phyloP scores from a whole-genome alignment of 2,888 invertebrate genomes.

The Achlya flavicornis region DNA sequence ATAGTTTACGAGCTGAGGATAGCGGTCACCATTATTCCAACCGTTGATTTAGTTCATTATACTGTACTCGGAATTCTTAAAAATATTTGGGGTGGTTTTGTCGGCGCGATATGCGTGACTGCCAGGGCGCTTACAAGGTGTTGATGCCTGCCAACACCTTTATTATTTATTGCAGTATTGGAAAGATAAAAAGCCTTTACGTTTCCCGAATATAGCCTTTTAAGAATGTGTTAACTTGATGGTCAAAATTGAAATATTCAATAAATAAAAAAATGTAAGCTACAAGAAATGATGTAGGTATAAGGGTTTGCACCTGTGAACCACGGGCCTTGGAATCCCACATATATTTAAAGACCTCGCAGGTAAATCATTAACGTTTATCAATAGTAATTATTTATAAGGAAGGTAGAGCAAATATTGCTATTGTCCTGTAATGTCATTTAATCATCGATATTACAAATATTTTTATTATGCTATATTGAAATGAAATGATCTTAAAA shows the following conservation, averaged over 20 bases:
- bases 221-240: background rate
- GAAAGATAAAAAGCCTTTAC: background rate
- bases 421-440: too few species aligned
- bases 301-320: background rate
- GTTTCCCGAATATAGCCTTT: background rate
- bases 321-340: too few species aligned
- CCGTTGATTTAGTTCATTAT: conserved; percentile 56
- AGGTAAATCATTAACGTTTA: too few species aligned
- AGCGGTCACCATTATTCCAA: conserved; percentile 57
- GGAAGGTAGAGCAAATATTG: too few species aligned
- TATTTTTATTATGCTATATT: too few species aligned
- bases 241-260: background rate
- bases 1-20: conserved; percentile 71
- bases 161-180: background rate
- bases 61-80: conserved; percentile 48
- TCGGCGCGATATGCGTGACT: conserved; percentile 21
- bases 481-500: too few species aligned
- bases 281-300: background rate
- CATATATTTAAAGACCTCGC: too few species aligned
- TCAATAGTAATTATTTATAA: too few species aligned
- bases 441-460: too few species aligned
- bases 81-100: conserved; percentile 38
- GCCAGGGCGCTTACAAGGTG: background rate
- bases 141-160: conserved; percentile 17
- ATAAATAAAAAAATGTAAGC: background rate